Evolutionary conservation across 2,797 vertebrate species (phyloP).

Genomic region (Smutsia gigantea): DNA sequence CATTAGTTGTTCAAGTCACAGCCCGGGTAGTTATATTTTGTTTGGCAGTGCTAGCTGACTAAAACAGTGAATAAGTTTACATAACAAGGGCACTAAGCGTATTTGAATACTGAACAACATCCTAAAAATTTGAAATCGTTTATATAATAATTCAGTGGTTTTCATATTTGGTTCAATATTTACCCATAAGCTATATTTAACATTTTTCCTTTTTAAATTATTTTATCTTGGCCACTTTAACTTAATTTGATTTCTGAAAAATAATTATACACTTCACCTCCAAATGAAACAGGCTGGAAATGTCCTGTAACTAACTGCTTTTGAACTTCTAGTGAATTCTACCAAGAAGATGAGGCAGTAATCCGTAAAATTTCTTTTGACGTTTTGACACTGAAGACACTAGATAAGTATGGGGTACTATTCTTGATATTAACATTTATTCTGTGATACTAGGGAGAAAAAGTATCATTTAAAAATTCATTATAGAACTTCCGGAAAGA

Average conservation of each 20-base stretch:
- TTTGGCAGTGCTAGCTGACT: background rate
- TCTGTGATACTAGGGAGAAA: background rate
- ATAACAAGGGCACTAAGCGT: background rate
- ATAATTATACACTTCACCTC: background rate
- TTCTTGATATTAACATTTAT: constrained; percentile 47
- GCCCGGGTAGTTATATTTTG: background rate
- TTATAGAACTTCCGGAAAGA: too few species aligned
- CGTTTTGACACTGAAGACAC: constrained; percentile 12
- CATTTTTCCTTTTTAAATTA: background rate
- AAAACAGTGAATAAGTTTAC: background rate
- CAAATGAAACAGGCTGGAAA: background rate
- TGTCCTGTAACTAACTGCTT: background rate
- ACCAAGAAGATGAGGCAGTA: background rate
- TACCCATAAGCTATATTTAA: background rate
- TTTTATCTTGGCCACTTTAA: background rate
- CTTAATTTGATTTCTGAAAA: constrained; percentile 29
- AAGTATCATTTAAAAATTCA: background rate
- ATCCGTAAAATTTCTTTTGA: constrained; percentile 10
- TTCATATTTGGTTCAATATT: background rate
- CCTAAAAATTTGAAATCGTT: background rate
- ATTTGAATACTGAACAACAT: background rate
- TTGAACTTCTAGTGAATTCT: constrained; percentile 37
- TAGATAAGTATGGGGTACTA: background rate
- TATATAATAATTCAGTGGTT: background rate
- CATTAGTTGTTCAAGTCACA: background rate